These are phyloP conservation scores for Menidia beryllina DNA, from an alignment of 2,113 vertebrate genomes.

Conservation along the genomic window DNA sequence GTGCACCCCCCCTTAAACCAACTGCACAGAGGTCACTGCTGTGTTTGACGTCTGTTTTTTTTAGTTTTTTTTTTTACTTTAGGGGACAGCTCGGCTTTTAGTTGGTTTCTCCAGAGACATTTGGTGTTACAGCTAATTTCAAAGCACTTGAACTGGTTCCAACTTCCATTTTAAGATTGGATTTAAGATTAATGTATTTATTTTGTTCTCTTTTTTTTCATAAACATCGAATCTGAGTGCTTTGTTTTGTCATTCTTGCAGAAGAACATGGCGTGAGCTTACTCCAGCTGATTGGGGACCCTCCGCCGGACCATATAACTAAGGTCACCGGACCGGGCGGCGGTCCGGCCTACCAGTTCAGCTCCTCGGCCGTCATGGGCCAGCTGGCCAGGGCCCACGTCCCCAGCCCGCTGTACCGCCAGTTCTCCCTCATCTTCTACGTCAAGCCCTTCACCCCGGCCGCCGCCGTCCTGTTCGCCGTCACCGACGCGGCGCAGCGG, in stretches of 20 bases:
- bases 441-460: conserved; percentile 80
- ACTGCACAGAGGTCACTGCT: not conserved
- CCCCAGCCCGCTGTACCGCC: conserved; percentile 86
- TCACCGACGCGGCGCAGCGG: conserved; percentile 85
- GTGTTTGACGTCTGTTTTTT: conserved; percentile 16
- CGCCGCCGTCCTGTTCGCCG: conserved; percentile 86
- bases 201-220: too few relatives aligned
- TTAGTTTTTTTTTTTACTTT: conserved; percentile 7
- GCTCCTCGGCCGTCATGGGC: conserved; percentile 69
- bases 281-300: conserved; percentile 89
- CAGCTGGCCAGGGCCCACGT: conserved; percentile 86
- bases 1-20: not conserved
- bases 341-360: conserved; percentile 82
- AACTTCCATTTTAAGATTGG: too few relatives aligned
- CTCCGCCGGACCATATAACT: conserved; percentile 74
- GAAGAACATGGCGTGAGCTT: conserved; percentile 84
- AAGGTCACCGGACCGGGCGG: conserved; percentile 76
- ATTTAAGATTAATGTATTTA: too few relatives aligned
- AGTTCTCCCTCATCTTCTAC: conserved; percentile 91
- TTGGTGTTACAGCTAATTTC: conserved; percentile 12
- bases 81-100: not conserved
- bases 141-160: not conserved
- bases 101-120: conserved; percentile 15
- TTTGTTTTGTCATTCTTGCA: conserved; percentile 63
- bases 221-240: not conserved